These are phyloP conservation scores for Crocidura indochinensis DNA, from an alignment of 2,797 vertebrate genomes.

Conservation along the genomic window DNA sequence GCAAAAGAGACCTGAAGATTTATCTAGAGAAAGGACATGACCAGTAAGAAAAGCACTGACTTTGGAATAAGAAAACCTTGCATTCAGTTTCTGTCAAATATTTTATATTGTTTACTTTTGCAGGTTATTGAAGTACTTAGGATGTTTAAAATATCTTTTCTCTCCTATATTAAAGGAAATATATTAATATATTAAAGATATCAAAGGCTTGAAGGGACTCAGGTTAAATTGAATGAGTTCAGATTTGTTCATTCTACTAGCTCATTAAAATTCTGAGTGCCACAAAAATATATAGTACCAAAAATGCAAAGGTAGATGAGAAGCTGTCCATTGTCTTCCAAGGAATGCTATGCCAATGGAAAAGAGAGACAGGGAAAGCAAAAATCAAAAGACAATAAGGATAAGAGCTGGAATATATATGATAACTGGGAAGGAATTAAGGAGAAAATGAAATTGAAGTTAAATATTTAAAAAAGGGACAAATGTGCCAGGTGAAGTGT, in stretches of 20 bases:
- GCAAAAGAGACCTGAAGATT: slow-evolving; percentile 14
- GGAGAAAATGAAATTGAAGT: not conserved
- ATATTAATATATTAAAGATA: not conserved
- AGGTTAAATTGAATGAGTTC: slow-evolving; percentile 12
- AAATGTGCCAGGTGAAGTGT: slow-evolving; percentile 12
- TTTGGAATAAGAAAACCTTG: not conserved
- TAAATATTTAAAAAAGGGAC: not conserved
- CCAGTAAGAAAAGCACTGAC: not conserved
- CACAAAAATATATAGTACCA: not conserved
- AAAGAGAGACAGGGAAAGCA: not conserved
- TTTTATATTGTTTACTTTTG: slow-evolving; percentile 13
- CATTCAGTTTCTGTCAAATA: not conserved
- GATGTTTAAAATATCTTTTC: not conserved
- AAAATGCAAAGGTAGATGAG: not conserved
- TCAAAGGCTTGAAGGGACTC: not conserved
- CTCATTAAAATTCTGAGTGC: slow-evolving; percentile 1
- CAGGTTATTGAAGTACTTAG: not conserved
- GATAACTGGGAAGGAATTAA: not conserved
- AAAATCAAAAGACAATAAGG: not conserved
- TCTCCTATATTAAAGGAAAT: slow-evolving; percentile 26
- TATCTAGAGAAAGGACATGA: not conserved
- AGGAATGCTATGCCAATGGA: not conserved
- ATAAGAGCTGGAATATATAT: not conserved
- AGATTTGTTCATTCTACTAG: slow-evolving; percentile 40
- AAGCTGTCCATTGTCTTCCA: not conserved